Evolutionary conservation across 2,888 invertebrate species (phyloP).

Genomic region (Spisula subtruncata): DNA sequence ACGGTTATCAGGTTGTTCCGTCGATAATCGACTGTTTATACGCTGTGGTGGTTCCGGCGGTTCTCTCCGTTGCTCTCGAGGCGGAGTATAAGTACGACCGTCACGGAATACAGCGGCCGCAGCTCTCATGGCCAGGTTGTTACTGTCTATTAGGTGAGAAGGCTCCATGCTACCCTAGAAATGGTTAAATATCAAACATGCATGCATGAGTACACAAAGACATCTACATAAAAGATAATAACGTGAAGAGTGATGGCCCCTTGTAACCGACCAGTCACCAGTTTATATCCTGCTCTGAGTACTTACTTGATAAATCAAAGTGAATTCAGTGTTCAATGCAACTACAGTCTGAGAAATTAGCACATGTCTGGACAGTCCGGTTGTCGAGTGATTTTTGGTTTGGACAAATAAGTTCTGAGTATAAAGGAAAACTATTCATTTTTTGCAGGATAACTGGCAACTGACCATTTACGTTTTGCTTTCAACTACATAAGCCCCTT

Average conservation of each 20-base stretch:
- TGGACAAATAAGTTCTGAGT: too few relatives aligned
- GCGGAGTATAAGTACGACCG: slow-evolving; percentile 37
- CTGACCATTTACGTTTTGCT: too few relatives aligned
- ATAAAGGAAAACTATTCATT: too few relatives aligned
- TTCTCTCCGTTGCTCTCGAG: slow-evolving; percentile 37
- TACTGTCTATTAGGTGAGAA: slow-evolving; percentile 58
- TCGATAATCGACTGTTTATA: slow-evolving; percentile 59
- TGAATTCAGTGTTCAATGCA: too few relatives aligned
- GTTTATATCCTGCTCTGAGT: too few relatives aligned
- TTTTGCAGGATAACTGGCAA: too few relatives aligned
- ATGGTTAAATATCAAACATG: slow-evolving; percentile 44
- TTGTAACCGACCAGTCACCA: too few relatives aligned
- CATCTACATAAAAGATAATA: slow-evolving; percentile 28
- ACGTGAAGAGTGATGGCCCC: background rate
- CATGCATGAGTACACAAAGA: slow-evolving; percentile 51
- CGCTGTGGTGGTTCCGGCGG: slow-evolving; percentile 66
- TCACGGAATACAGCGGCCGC: slow-evolving; percentile 50
- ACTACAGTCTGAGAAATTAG: too few relatives aligned
- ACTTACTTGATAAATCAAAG: too few relatives aligned
- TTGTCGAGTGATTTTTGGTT: too few relatives aligned
- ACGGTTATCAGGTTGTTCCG: slow-evolving; percentile 43
- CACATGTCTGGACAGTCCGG: too few relatives aligned
- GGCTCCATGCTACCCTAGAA: slow-evolving; percentile 66
- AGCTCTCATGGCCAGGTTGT: slow-evolving; percentile 59
- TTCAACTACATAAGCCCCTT: too few relatives aligned